Percentiles rank a stretch among this genome's conserved stretches.
These are phyloP conservation scores for Epinotia nisella DNA, from an alignment of 2,888 invertebrate genomes.

Conservation along the genomic window DNA sequence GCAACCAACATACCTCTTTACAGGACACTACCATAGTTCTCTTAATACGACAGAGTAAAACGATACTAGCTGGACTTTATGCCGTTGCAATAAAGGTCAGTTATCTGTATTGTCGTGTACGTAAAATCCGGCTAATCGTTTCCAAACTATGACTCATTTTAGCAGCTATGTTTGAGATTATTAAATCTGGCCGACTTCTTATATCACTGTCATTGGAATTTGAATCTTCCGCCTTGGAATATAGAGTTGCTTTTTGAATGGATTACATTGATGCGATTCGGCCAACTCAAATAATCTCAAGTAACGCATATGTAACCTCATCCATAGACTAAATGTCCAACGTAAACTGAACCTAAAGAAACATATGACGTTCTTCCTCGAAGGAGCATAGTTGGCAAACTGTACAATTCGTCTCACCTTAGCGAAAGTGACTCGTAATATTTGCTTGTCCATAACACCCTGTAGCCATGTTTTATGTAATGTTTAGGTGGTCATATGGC, in stretches of 20 bases:
- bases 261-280: too few species aligned
- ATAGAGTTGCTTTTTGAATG: too few species aligned
- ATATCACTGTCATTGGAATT: too few species aligned
- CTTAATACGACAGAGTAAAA: background rate
- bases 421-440: constrained; percentile 42
- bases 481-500: constrained; percentile 31
- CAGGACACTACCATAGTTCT: background rate
- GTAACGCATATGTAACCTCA: constrained; percentile 19
- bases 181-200: too few species aligned
- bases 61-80: background rate
- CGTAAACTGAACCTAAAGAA: background rate
- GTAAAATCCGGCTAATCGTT: constrained; percentile 15
- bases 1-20: background rate
- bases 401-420: constrained; percentile 37
- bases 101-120: background rate
- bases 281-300: too few species aligned
- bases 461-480: constrained; percentile 18
- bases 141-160: constrained; percentile 34
- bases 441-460: constrained; percentile 40
- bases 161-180: background rate
- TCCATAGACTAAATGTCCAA: background rate
- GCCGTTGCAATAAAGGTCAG: background rate
- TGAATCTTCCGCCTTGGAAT: too few species aligned
- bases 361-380: background rate
- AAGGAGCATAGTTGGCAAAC: constrained; percentile 26